Base-by-base conservation (phyloP, 2,797 vertebrate genomes). In the Brotogeris chrysoptera region DNA sequence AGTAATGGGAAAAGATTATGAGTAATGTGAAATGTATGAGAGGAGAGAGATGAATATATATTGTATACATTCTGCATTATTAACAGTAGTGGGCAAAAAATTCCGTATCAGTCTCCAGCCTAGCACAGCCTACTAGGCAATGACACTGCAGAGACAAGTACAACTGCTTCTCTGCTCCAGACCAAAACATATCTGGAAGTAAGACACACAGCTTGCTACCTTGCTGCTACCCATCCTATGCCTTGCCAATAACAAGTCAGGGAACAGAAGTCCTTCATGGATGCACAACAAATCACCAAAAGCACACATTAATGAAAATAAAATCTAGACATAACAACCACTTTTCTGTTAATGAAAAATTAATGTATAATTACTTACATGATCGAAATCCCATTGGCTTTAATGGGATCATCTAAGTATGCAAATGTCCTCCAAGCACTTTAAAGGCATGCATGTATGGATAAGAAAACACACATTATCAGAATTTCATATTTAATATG, bases 361-460 rank as follows among this genome's bases (percentile, higher is more conserved):
- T 53, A 11, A 8, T 32, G 27, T 95, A 61, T 36, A 81, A 86
- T 71, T 86, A 80, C 60, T 83, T 78, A n/a, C 46, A 47, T 80
- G 44, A 78, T 66, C 84, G 80, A 87, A 95, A 87, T 55, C 34
- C 41, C 32, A 52, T 41, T 87, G 91, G 36, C 59, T 93, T 93
- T 81, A 85, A 77, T 63, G 24, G 17, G 14, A 91, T 28, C 30
- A 57, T 91, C 66, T 41, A 55, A 76, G 39, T 70, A 93, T 38
- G 38, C 11, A 78, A 64, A 78, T 38, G 30, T 41, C 18, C 47
- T 44, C 43, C 71, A 34, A 86, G 80, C 30, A 59, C 53, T 46
- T 92, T 49, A 60, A 78, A 65, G n/a, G 19, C 44, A 46, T 8
- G 41, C 24, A 57, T 9, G 13, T 68, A 21, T 28, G 16, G 39